Conservation (phyloP, 2,888 invertebrate genomes). For the Allacma fusca region DNA sequence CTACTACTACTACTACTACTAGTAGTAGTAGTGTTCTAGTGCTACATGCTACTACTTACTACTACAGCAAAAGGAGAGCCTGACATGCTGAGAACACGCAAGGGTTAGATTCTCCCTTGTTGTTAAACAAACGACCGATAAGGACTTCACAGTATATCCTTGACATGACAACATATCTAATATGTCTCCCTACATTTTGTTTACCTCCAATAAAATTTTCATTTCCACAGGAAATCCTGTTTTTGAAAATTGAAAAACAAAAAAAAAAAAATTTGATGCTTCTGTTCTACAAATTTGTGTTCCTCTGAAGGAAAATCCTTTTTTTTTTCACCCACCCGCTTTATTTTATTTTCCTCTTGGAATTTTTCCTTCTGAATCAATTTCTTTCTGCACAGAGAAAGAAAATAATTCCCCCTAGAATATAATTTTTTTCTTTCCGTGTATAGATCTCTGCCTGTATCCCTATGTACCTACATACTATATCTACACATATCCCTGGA, state of each 20-base stretch:
- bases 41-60: no score
- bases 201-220: neutral
- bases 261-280: no score
- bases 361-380: neutral
- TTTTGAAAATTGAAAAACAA: neutral
- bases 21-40: no score
- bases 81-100: neutral
- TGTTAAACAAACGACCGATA: conserved; percentile 24
- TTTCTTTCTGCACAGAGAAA: neutral
- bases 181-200: neutral
- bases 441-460: neutral
- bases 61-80: no score
- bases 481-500: neutral
- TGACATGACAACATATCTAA: neutral
- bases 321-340: no score
- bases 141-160: conserved; percentile 1
- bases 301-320: no score
- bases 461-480: neutral
- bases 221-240: conserved; percentile 16
- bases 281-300: neutral
- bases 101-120: conserved; percentile 15
- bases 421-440: neutral
- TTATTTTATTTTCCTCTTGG: no score
- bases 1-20: no score
- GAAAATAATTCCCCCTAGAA: conserved; percentile 1